Evolutionary conservation across 2,113 vertebrate species (phyloP).

Genomic region (Dermatemys mawii): DNA sequence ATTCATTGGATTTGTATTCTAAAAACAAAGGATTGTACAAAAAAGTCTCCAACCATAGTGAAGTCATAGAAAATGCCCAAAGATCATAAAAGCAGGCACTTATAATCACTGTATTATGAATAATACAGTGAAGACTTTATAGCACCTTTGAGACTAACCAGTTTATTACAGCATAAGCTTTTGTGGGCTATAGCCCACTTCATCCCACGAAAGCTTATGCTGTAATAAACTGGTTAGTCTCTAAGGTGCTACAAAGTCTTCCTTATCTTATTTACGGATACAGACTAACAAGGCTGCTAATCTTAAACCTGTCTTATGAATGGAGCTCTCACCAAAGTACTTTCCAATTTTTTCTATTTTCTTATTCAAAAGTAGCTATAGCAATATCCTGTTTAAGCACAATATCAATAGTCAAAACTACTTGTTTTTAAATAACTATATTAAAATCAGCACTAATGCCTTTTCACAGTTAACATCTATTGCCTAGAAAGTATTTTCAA

Average conservation of each 20-base stretch:
- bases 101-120: background rate
- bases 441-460: background rate
- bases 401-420: background rate
- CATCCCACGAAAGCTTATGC: no score
- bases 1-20: background rate
- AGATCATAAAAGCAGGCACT: background rate
- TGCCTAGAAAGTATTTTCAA: background rate
- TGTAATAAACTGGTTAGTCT: no score
- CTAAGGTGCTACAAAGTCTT: no score
- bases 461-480: background rate
- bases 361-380: background rate
- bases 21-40: background rate
- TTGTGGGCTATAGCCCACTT: no score
- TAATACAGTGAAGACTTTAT: no score
- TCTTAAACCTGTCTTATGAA: no score
- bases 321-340: background rate
- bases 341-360: background rate
- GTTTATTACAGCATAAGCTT: no score
- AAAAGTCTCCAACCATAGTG: background rate
- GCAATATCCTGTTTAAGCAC: background rate
- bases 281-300: no score
- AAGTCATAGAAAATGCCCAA: background rate
- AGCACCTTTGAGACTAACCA: no score
- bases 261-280: no score
- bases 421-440: background rate